Evolutionary conservation across 30 jellyfish, hydroid and myxozoan species (phyloP), one percentile per base, ranked within the genome.

Genomic region (Hydra vulgaris): DNA sequence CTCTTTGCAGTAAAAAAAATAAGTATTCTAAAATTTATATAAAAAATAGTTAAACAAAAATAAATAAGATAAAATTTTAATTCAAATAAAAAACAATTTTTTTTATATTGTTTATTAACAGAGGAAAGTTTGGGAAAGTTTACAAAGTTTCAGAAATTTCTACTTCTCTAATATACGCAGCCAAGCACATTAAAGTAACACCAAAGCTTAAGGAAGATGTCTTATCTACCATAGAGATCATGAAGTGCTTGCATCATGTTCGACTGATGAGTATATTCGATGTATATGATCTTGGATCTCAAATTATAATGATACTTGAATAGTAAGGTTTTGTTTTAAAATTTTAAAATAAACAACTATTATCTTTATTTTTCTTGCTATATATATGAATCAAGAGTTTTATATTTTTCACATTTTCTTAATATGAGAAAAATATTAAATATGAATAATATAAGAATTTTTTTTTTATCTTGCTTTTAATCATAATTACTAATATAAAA

Each of bases 41-140:
- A n/a, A n/a, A n/a, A n/a, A n/a, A n/a, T n/a, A n/a, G n/a, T n/a
- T n/a, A n/a, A n/a, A n/a, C n/a, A n/a, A n/a, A n/a, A n/a, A n/a
- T n/a, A n/a, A n/a, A n/a, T n/a, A n/a, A n/a, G n/a, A n/a, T n/a
- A n/a, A n/a, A n/a, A n/a, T n/a, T n/a, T n/a, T n/a, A n/a, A n/a
- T n/a, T n/a, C n/a, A n/a, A n/a, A n/a, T n/a, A n/a, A n/a, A n/a
- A n/a, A n/a, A n/a, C n/a, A n/a, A n/a, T n/a, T n/a, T n/a, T n/a
- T n/a, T n/a, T n/a, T n/a, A n/a, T n/a, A n/a, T n/a, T n/a, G n/a
- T n/a, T n/a, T n/a, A n/a, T n/a, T n/a, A 40, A 40, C 61, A 90
- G 97, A 69, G 97, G 97, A 17, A 90, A 85, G 22, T 90, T 90
- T 73, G 97, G 97, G 3, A 92, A 86, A 52, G 94, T 90, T 15